Evolutionary conservation across 2,113 vertebrate genomes (phyloP).

Genomic region (Cryptoleucopteryx plumbea): DNA sequence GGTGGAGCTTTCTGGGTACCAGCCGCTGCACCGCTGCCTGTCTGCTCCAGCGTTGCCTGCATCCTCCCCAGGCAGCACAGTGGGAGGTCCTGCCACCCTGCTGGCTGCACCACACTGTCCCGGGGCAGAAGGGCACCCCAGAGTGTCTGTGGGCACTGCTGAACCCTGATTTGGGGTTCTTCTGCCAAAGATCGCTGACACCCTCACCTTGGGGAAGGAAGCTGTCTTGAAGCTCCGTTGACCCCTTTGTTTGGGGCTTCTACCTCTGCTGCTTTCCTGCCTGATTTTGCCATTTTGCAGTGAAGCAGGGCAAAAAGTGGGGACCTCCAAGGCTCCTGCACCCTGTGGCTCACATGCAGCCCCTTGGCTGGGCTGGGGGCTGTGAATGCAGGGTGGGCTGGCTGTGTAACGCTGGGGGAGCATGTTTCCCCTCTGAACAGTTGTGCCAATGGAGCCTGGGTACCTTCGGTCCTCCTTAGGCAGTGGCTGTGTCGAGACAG

Average conservation of each 20-base stretch:
- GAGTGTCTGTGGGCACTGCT: background rate
- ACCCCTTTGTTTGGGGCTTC: background rate
- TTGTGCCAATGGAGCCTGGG: background rate
- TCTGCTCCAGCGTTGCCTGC: background rate
- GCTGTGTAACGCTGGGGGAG: background rate
- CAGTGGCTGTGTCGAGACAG: background rate
- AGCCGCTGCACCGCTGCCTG: background rate
- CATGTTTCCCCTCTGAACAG: background rate
- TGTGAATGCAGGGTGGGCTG: background rate
- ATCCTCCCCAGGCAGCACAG: background rate
- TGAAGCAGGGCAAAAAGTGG: background rate
- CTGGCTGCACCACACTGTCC: too few species aligned
- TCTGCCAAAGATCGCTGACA: background rate
- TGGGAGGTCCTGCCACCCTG: background rate
- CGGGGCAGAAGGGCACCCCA: background rate
- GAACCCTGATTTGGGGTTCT: background rate
- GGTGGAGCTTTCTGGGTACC: slow-evolving; percentile 35
- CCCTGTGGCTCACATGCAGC: background rate
- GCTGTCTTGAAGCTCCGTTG: background rate
- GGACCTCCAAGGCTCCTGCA: background rate
- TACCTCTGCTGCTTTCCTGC: background rate
- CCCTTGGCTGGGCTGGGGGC: background rate
- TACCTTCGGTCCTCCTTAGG: background rate
- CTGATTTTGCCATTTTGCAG: background rate
- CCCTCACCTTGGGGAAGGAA: background rate